These are phyloP conservation scores for Saccopteryx bilineata DNA, from an alignment of 2,113 vertebrate genomes.

Conservation along the genomic window DNA sequence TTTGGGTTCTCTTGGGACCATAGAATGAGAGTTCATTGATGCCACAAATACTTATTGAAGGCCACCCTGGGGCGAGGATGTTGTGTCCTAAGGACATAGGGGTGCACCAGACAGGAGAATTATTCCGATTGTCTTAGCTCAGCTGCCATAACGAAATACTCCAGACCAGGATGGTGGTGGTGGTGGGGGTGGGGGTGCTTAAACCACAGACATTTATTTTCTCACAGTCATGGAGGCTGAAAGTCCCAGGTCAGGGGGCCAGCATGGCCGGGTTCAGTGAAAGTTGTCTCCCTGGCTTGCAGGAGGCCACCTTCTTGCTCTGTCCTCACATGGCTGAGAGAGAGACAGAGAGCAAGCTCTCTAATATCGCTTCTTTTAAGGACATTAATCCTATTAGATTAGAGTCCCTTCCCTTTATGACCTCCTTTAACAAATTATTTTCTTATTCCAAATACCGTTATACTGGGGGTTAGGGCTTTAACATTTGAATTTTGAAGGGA, in stretches of 20 bases:
- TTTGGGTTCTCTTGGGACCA: neutral
- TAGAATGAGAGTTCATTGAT: neutral
- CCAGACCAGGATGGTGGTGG: too few relatives aligned
- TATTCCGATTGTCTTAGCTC: neutral
- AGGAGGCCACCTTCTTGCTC: rapidly evolving
- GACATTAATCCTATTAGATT: neutral
- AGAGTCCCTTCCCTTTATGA: neutral
- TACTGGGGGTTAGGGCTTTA: neutral
- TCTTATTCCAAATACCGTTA: neutral
- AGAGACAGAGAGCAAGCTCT: neutral
- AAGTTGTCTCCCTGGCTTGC: neutral
- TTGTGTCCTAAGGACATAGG: neutral
- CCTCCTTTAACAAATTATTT: neutral
- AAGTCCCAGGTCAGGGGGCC: neutral
- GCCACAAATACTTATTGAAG: neutral
- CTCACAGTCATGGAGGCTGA: neutral
- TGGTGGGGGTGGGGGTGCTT: neutral
- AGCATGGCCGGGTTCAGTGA: neutral
- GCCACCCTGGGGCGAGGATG: neutral
- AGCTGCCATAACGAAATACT: neutral
- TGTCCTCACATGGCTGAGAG: neutral
- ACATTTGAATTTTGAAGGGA: neutral
- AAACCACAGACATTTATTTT: neutral
- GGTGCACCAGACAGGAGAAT: neutral
- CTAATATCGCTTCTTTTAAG: neutral